These are phyloP conservation scores for Brassicogethes aeneus DNA, from an alignment of 2,888 invertebrate genomes.

Conservation along the genomic window DNA sequence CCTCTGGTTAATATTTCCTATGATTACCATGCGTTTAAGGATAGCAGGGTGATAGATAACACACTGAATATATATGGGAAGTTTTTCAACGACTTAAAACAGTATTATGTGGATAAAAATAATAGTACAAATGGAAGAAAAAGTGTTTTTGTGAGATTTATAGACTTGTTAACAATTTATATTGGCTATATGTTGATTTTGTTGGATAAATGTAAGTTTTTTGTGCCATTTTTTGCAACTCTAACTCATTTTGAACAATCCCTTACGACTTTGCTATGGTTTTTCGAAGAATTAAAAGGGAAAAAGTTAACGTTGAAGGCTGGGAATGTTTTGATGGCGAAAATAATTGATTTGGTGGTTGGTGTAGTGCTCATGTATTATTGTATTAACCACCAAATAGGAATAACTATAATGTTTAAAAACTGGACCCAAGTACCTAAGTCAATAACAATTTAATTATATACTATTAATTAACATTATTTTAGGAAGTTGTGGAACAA, in stretches of 20 bases:
- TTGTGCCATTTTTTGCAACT: slow-evolving; percentile 42
- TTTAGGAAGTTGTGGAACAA: slow-evolving; percentile 55
- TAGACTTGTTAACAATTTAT: no score
- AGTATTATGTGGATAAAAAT: slow-evolving; percentile 19
- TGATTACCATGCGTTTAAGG: slow-evolving; percentile 30
- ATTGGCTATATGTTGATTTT: slow-evolving; percentile 22
- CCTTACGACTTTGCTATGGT: slow-evolving; percentile 40
- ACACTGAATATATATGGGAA: slow-evolving; percentile 26
- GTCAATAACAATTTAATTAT: no score
- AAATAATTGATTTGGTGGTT: slow-evolving; percentile 48
- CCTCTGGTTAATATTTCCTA: slow-evolving; percentile 21
- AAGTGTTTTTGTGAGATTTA: slow-evolving; percentile 1
- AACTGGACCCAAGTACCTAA: no score
- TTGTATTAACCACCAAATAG: slow-evolving; percentile 19
- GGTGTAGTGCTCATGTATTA: slow-evolving; percentile 39
- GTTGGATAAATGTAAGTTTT: slow-evolving; percentile 28
- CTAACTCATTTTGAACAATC: slow-evolving; percentile 41
- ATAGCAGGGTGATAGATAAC: slow-evolving; percentile 21
- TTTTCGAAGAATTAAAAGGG: slow-evolving; percentile 35
- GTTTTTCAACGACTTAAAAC: slow-evolving; percentile 28
- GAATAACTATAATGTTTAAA: no score
- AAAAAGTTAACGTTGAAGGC: slow-evolving; percentile 45
- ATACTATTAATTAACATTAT: slow-evolving; percentile 14
- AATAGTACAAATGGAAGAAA: slow-evolving; percentile 3
- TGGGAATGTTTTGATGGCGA: slow-evolving; percentile 51